These are phyloP conservation scores for Hypolimnas misippus DNA, from an alignment of 2,888 invertebrate genomes.

Conservation along the genomic window DNA sequence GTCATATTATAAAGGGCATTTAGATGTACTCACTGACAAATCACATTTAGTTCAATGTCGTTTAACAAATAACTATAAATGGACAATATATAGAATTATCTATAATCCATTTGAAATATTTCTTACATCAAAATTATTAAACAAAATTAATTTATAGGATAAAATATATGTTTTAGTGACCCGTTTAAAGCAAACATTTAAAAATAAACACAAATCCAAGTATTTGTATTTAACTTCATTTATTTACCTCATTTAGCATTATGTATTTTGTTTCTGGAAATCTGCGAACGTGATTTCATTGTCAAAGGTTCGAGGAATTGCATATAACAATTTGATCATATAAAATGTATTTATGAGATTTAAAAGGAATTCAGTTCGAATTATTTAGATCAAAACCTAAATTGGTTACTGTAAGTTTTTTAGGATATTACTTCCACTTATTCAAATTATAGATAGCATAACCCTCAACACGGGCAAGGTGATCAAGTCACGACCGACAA, in stretches of 20 bases:
- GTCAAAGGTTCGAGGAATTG: constrained; percentile 28
- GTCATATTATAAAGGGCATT: constrained; percentile 15
- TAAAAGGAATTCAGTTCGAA: not conserved
- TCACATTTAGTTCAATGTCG: constrained; percentile 37
- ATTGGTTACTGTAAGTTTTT: not conserved
- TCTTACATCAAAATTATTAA: not conserved
- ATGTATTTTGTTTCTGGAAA: constrained; percentile 14
- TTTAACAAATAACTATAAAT: constrained; percentile 28
- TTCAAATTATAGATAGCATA: constrained; percentile 18
- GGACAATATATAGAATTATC: constrained; percentile 6
- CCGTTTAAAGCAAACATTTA: not conserved
- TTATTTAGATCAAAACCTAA: not conserved
- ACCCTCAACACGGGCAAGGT: constrained; percentile 52
- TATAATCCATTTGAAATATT: not conserved
- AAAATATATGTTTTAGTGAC: too few relatives aligned
- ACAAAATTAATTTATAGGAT: too few relatives aligned
- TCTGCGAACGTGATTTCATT: constrained; percentile 28
- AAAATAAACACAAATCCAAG: not conserved
- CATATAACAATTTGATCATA: too few relatives aligned
- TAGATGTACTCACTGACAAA: constrained; percentile 19
- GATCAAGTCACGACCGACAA: constrained; percentile 74
- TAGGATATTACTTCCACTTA: not conserved
- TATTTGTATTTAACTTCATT: not conserved
- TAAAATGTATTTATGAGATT: too few relatives aligned
- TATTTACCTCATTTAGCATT: not conserved